Percentiles rank a stretch among this genome's conserved stretches.
Evolutionary conservation across 2,888 invertebrate species (phyloP).

Genomic region (Brachycybe producta): DNA sequence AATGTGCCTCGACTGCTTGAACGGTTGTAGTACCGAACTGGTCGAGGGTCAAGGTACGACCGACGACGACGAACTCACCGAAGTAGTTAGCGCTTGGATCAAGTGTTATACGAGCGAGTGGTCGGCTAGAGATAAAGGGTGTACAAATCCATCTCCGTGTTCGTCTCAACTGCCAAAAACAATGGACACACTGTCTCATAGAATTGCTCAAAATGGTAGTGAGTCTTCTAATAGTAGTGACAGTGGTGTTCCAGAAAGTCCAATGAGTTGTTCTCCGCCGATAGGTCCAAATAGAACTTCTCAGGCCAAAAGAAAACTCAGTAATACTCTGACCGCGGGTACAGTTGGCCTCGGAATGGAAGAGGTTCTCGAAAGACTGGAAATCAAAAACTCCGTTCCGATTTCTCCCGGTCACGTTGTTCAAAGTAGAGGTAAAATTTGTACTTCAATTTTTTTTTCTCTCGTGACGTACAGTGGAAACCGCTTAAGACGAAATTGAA

Average conservation of each 20-base stretch:
- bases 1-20: too few relatives aligned
- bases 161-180: too few relatives aligned
- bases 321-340: not conserved
- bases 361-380: conserved; percentile 3
- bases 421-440: conserved; percentile 5
- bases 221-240: conserved; percentile 12
- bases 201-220: conserved; percentile 3
- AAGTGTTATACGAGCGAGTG: too few relatives aligned
- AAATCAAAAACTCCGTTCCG: not conserved
- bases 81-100: too few relatives aligned
- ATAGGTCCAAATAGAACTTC: not conserved
- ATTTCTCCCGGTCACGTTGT: not conserved
- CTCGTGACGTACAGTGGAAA: too few relatives aligned
- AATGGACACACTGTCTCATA: not conserved
- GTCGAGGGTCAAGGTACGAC: too few relatives aligned
- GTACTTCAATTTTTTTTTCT: not conserved
- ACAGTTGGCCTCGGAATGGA: conserved; percentile 4
- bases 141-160: too few relatives aligned
- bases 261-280: conserved; percentile 11
- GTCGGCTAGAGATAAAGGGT: too few relatives aligned
- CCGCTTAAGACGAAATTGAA: too few relatives aligned
- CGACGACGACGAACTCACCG: too few relatives aligned
- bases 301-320: not conserved
- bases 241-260: conserved; percentile 13
- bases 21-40: too few relatives aligned